A percentile compares a stretch with the other conserved stretches of the same genome.
Conservation (phyloP, 2,888 invertebrate genomes). For the Steinernema scapterisci region DNA sequence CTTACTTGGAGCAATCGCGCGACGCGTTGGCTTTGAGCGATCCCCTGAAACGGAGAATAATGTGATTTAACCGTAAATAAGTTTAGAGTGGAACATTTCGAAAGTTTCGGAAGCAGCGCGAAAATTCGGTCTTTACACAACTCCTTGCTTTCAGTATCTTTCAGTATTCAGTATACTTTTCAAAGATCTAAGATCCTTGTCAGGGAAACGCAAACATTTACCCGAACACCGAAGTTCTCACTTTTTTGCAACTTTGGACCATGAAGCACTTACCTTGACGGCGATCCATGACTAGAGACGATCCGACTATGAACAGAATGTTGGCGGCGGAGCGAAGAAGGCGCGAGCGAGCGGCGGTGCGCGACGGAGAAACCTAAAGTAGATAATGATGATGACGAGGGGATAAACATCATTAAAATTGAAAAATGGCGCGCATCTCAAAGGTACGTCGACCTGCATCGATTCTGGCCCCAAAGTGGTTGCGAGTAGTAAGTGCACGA, state of each 20-base stretch:
- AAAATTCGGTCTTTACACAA: too few species aligned
- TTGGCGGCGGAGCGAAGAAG: conserved; percentile 28
- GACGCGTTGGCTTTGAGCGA: conserved; percentile 14
- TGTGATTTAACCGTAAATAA: too few species aligned
- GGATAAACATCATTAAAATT: conserved; percentile 1
- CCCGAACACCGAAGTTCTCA: too few species aligned
- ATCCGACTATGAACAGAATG: conserved; percentile 41
- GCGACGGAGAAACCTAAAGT: conserved; percentile 27
- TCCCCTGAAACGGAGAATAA: too few species aligned
- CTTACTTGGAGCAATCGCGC: neutral
- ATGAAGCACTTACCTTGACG: conserved; percentile 27
- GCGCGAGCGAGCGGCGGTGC: conserved; percentile 23
- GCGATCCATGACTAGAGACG: conserved; percentile 41
- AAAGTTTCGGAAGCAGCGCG: too few species aligned
- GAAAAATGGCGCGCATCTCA: conserved; percentile 24
- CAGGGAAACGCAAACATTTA: too few species aligned
- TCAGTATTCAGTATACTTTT: too few species aligned
- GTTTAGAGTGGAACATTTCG: too few species aligned
- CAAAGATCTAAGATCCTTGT: too few species aligned
- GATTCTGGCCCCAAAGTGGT: neutral
- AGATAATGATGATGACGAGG: neutral
- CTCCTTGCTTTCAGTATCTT: too few species aligned
- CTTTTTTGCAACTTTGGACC: too few species aligned
- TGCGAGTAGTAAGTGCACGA: neutral
- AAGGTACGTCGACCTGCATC: conserved; percentile 23